phyloP scores from a whole-genome alignment of 2,888 invertebrate species.

The Allygus modestus region DNA sequence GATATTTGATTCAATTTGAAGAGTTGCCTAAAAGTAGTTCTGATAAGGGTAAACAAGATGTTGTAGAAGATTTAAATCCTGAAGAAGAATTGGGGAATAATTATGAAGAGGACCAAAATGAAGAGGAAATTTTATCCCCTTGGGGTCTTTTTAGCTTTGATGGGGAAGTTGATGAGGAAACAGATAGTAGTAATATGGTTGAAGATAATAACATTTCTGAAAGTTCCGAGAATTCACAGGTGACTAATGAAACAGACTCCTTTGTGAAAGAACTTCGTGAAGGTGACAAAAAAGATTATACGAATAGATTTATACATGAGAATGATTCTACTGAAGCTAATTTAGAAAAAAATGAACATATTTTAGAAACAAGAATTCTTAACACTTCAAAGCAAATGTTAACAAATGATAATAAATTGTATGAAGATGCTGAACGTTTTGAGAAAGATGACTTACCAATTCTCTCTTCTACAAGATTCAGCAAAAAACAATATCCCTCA shows the following conservation, averaged over 20 bases:
- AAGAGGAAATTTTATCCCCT: neutral
- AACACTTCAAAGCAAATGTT: neutral
- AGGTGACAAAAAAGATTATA: neutral
- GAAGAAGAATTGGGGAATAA: slow-evolving; percentile 12
- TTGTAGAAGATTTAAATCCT: slow-evolving; percentile 1
- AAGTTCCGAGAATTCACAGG: neutral
- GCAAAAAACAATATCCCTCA: neutral
- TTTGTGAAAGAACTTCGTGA: neutral
- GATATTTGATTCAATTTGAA: neutral
- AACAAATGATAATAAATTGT: neutral
- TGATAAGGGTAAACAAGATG: neutral
- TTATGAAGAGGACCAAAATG: slow-evolving; percentile 2
- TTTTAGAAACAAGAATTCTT: neutral
- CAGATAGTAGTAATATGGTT: slow-evolving; percentile 4
- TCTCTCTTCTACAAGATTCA: neutral
- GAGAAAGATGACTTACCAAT: neutral
- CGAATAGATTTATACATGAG: neutral
- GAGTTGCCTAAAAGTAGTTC: neutral
- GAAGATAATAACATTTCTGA: slow-evolving; percentile 1
- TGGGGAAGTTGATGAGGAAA: slow-evolving; percentile 13
- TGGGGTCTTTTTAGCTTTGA: neutral
- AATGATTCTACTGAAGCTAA: slow-evolving; percentile 24
- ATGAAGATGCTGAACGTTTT: neutral
- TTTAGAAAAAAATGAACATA: neutral
- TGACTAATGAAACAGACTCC: neutral